phyloP scores from a whole-genome alignment of 2,888 invertebrate genomes.

The Hydriomena furcata region DNA sequence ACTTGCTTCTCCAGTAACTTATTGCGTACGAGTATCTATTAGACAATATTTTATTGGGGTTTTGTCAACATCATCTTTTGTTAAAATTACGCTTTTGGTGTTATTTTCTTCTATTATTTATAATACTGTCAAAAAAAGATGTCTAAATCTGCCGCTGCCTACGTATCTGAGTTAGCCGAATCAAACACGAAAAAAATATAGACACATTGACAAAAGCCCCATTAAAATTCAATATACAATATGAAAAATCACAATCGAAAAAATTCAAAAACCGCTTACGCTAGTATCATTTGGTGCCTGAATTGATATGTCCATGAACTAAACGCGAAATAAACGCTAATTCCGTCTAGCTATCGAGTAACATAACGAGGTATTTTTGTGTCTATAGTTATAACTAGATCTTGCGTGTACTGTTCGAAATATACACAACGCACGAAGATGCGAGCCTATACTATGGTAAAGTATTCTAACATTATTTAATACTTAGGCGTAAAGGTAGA shows the following conservation, averaged over 20 bases:
- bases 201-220: constrained; percentile 45
- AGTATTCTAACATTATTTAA: constrained; percentile 82
- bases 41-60: constrained; percentile 47
- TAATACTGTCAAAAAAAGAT: too few species aligned
- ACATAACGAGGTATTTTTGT: constrained; percentile 82
- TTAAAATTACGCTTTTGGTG: neutral
- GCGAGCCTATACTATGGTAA: constrained; percentile 73
- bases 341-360: constrained; percentile 75
- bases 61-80: constrained; percentile 37
- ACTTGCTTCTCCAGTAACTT: constrained; percentile 47
- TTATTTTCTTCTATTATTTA: too few species aligned
- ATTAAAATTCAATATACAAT: constrained; percentile 42
- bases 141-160: too few species aligned
- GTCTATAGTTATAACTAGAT: constrained; percentile 72
- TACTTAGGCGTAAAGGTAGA: constrained; percentile 79
- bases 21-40: constrained; percentile 57
- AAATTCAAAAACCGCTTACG: constrained; percentile 70
- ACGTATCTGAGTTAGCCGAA: constrained; percentile 6
- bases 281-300: constrained; percentile 81
- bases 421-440: constrained; percentile 56
- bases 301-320: constrained; percentile 81
- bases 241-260: constrained; percentile 65
- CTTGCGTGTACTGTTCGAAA: constrained; percentile 66
- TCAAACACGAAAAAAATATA: neutral
- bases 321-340: constrained; percentile 76